Conservation (phyloP, 2,113 vertebrate genomes). For the Apodemus speciosus region DNA sequence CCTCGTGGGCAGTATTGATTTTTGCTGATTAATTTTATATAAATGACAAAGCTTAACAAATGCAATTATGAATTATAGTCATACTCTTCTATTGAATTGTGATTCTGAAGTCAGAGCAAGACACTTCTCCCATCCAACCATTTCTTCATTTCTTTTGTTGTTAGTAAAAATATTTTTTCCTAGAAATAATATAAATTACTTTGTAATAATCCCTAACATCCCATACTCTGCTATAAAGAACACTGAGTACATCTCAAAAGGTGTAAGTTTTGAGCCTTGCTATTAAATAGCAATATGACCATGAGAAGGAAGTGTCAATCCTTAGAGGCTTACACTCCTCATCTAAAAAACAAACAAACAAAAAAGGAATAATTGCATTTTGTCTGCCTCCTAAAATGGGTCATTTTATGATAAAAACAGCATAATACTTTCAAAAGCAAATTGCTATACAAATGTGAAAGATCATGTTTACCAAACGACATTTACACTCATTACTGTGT, state of each 20-base stretch:
- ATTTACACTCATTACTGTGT: conserved; percentile 7
- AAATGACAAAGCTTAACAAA: conserved; percentile 1
- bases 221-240: background rate
- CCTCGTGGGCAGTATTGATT: background rate
- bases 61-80: background rate
- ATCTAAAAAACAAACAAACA: conserved; percentile 48
- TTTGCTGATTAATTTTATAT: conserved; percentile 16
- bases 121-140: background rate
- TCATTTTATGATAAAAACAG: conserved; percentile 46
- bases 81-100: background rate
- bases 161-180: background rate
- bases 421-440: conserved; percentile 35
- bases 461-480: background rate
- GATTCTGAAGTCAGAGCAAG: conserved; percentile 23
- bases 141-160: background rate
- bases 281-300: background rate
- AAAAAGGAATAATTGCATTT: conserved; percentile 61
- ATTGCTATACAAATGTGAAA: background rate
- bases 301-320: conserved; percentile 59
- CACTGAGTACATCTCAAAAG: background rate
- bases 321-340: conserved; percentile 15
- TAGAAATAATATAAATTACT: background rate
- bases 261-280: background rate
- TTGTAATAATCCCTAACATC: background rate
- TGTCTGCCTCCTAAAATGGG: conserved; percentile 18